Conservation (phyloP, 1,140 invertebrate species). For the Temnothorax curvispinosus region DNA sequence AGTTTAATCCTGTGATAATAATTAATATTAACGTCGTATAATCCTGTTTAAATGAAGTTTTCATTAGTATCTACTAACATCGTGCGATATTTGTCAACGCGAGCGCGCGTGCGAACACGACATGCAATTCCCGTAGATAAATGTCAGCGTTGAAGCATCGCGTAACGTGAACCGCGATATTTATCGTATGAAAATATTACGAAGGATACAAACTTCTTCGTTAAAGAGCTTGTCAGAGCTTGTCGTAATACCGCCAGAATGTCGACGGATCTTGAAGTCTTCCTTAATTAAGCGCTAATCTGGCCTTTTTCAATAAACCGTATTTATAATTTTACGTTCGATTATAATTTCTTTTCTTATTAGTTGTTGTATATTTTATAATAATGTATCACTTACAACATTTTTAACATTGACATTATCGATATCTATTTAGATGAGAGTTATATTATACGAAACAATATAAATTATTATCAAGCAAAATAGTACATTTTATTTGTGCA, state of each 20-base stretch:
- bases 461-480: not conserved
- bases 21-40: slow-evolving; percentile 51
- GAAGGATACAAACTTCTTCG: slow-evolving; percentile 40
- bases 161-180: slow-evolving; percentile 45
- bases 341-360: not conserved
- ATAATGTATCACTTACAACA: not conserved
- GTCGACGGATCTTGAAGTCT: not conserved
- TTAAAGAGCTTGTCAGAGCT: slow-evolving; percentile 50
- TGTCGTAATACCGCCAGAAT: not conserved
- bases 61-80: slow-evolving; percentile 50
- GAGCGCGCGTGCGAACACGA: slow-evolving; percentile 10
- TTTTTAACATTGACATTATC: not conserved
- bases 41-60: slow-evolving; percentile 53
- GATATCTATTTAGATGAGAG: not conserved
- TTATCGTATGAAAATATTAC: slow-evolving; percentile 53
- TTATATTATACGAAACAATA: not conserved
- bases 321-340: not conserved
- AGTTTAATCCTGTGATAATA: slow-evolving; percentile 30
- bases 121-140: slow-evolving; percentile 50
- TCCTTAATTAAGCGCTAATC: not conserved
- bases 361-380: not conserved
- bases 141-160: slow-evolving; percentile 48
- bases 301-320: not conserved
- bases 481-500: not conserved
- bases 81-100: slow-evolving; percentile 43